These are phyloP conservation scores for Tipula helvola DNA, from an alignment of 2,888 invertebrate species.

Conservation along the genomic window DNA sequence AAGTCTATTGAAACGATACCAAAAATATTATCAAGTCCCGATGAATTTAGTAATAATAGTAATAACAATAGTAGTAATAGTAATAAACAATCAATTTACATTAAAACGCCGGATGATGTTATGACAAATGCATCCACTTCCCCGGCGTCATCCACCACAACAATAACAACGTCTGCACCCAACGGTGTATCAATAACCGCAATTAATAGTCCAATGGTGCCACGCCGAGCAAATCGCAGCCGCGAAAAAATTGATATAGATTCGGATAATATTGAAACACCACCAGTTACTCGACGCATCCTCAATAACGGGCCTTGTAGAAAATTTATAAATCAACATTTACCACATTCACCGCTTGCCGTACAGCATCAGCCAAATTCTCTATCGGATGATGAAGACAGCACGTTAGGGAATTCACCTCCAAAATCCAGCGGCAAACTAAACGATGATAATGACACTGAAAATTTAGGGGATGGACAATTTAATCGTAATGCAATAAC, in stretches of 20 bases:
- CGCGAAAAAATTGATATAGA: slow-evolving; percentile 68
- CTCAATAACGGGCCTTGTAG: background rate
- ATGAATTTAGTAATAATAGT: background rate
- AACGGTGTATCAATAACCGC: background rate
- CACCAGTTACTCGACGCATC: slow-evolving; percentile 54
- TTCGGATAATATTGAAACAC: slow-evolving; percentile 83
- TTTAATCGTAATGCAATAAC: slow-evolving; percentile 77
- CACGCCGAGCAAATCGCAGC: slow-evolving; percentile 8
- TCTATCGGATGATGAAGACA: background rate
- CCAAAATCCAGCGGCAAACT: slow-evolving; percentile 24
- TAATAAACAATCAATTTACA: slow-evolving; percentile 41
- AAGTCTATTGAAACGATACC: slow-evolving; percentile 9
- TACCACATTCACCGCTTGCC: background rate
- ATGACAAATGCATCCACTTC: background rate
- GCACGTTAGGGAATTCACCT: background rate
- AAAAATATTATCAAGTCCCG: slow-evolving; percentile 8
- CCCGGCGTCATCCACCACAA: background rate
- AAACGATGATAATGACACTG: slow-evolving; percentile 28
- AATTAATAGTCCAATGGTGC: slow-evolving; percentile 7
- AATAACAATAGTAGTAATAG: background rate
- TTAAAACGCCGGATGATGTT: slow-evolving; percentile 19
- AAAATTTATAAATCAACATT: background rate
- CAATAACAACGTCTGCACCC: background rate
- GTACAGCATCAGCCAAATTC: background rate
- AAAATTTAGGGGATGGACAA: slow-evolving; percentile 58